Base-by-base conservation (phyloP, 2,888 invertebrate genomes). In the Cordylochernes scorpioides region DNA sequence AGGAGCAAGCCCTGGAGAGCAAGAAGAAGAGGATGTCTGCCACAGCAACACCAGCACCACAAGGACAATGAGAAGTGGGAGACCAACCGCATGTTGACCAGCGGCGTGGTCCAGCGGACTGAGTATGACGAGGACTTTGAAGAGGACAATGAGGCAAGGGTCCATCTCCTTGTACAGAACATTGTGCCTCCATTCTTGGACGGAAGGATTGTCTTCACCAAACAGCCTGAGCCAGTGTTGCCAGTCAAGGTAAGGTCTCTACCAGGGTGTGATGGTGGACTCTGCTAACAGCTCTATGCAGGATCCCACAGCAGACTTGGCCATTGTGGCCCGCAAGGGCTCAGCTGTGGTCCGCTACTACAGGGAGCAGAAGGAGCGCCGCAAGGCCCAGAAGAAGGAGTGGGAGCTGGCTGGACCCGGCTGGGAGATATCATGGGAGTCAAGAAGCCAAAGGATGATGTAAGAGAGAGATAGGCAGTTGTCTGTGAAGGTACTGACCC, bases 61-160 rank as follows among this genome's bases (percentile, higher is more conserved):
- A 80, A 80, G 49, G 94, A 97, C 59, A 97, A 91, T 53, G 94
- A 94, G 50, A 60, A 86, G 42, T 97, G 97, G 97, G 97, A 99
- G 55, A 65, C 86, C 15, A 94, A 97, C 60, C 66, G 97, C 39
- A 84, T 97, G 82, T 62, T 91, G 15, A 77, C 88, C 5, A 58
- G 58, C 34, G 61, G 94, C 12, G 88, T 88, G 1, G 86, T 91
- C 1, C 73, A 73, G 48, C 70, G 74, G 16, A 67, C 80, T 21
- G 75, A 73, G 46, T 67, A 74, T 16, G 80, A 71, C 49, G 88
- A 88, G 50, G 71, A 80, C 49, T 58, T 58, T 28, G 91, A 94
- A 45, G 94, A 97, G 54, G 86, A 88, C 51, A 77, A 70, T 25
- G 71, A 86, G 33, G 86, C 86, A 37, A 60, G 91, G 24, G 91